phyloP scores from a whole-genome alignment of 2,888 invertebrate genomes.

The Crepidodera aurea region DNA sequence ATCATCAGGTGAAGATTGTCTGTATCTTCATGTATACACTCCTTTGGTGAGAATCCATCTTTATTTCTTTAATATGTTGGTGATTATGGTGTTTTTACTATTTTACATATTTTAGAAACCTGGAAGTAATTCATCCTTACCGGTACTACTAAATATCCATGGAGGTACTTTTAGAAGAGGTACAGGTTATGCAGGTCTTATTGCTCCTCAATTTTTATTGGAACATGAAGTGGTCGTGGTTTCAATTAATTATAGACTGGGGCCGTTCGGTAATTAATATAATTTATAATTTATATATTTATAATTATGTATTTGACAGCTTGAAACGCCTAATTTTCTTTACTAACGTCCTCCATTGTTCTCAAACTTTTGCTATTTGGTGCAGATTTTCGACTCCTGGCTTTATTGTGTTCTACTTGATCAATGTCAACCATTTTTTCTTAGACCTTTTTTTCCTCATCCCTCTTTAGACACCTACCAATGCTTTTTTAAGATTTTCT shows the following conservation, averaged over 20 bases:
- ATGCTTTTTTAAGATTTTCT: too few species aligned
- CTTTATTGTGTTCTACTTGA: too few species aligned
- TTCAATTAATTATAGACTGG: constrained; percentile 45
- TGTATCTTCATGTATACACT: constrained; percentile 44
- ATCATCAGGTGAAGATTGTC: constrained; percentile 43
- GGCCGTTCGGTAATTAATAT: constrained; percentile 42
- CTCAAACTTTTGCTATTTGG: too few species aligned
- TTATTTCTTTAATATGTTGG: not conserved
- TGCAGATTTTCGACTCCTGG: too few species aligned
- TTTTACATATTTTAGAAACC: constrained; percentile 29
- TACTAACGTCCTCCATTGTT: too few species aligned
- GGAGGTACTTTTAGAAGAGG: constrained; percentile 42
- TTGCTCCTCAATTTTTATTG: constrained; percentile 19
- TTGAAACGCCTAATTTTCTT: too few species aligned
- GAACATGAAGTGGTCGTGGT: constrained; percentile 41
- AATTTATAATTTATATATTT: too few species aligned
- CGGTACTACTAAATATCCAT: constrained; percentile 48
- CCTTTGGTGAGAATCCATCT: constrained; percentile 34
- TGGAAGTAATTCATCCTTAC: constrained; percentile 33
- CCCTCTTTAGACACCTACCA: too few species aligned
- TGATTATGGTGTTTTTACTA: not conserved
- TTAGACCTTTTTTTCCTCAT: too few species aligned
- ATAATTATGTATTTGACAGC: too few species aligned
- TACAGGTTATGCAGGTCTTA: constrained; percentile 6
- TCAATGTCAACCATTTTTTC: too few species aligned